These are phyloP conservation scores for Thymallus thymallus DNA, from an alignment of 2,113 vertebrate species.

Conservation along the genomic window DNA sequence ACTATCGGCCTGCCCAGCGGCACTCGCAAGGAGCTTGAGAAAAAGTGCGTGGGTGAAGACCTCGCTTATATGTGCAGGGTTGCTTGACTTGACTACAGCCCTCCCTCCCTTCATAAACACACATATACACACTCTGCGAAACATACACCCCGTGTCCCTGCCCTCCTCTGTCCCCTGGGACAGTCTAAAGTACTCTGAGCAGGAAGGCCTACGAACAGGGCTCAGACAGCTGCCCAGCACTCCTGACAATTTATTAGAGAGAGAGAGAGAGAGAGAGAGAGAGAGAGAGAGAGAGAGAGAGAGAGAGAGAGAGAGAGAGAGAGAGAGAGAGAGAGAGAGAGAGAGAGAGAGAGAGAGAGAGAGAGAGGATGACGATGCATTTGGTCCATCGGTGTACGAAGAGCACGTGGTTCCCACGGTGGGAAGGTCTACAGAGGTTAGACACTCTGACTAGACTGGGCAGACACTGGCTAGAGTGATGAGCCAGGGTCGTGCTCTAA, in stretches of 20 bases:
- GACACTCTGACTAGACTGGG: slow-evolving; percentile 27
- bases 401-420: slow-evolving; percentile 52
- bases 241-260: slow-evolving; percentile 78
- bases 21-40: slow-evolving; percentile 70
- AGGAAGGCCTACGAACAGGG: slow-evolving; percentile 68
- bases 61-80: slow-evolving; percentile 32
- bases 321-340: neutral
- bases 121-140: neutral
- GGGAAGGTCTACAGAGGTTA: slow-evolving; percentile 23
- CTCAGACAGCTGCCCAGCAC: slow-evolving; percentile 72
- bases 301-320: neutral
- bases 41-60: slow-evolving; percentile 77
- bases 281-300: neutral
- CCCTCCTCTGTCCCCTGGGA: slow-evolving; percentile 42
- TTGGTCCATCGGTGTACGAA: slow-evolving; percentile 45
- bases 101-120: neutral
- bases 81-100: slow-evolving; percentile 55
- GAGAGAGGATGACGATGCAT: slow-evolving; percentile 72
- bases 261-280: slow-evolving; percentile 41
- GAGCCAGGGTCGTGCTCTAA: slow-evolving; percentile 30
- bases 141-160: slow-evolving; percentile 4
- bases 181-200: slow-evolving; percentile 64
- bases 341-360: neutral
- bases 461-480: slow-evolving; percentile 35
- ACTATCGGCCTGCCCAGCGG: slow-evolving; percentile 79